phyloP scores from a whole-genome alignment of 1,140 invertebrate genomes.

The Linepithema humile region DNA sequence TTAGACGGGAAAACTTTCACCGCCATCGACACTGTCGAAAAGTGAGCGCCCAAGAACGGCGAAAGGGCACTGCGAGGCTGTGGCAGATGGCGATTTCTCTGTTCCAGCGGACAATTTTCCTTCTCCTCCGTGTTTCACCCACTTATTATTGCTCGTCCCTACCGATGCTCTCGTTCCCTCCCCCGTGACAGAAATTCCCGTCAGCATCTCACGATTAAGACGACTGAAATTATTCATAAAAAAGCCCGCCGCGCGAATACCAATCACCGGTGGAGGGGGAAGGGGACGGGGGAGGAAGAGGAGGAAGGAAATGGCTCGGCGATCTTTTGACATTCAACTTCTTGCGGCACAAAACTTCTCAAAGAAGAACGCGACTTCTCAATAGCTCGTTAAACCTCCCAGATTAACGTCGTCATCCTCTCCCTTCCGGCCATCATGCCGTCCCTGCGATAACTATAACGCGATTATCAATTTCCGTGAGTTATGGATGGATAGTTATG shows the following conservation, averaged over 20 bases:
- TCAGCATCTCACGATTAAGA: conserved; percentile 21
- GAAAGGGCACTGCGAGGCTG: conserved; percentile 2
- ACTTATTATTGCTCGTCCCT: conserved; percentile 10
- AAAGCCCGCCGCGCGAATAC: conserved; percentile 1
- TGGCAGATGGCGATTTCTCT: conserved; percentile 11
- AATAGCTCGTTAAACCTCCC: conserved; percentile 37
- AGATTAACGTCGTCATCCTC: neutral
- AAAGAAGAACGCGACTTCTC: conserved; percentile 31
- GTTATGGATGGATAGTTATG: conserved; percentile 4
- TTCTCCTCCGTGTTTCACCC: neutral
- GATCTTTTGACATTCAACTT: conserved; percentile 27
- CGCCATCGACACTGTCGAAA: neutral
- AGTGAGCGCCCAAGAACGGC: neutral
- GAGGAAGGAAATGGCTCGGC: conserved; percentile 11
- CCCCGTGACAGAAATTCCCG: neutral
- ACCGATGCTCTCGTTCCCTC: neutral
- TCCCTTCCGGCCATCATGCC: neutral
- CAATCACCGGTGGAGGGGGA: no score
- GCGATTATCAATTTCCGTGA: conserved; percentile 39
- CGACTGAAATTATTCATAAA: conserved; percentile 40
- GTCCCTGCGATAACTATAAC: conserved; percentile 21
- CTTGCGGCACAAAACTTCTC: conserved; percentile 3
- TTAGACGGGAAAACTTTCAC: conserved; percentile 31
- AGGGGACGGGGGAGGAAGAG: no score
- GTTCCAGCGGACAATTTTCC: neutral